Evolutionary conservation across 2,113 vertebrate genomes (phyloP).

Genomic region (Sturnira hondurensis): DNA sequence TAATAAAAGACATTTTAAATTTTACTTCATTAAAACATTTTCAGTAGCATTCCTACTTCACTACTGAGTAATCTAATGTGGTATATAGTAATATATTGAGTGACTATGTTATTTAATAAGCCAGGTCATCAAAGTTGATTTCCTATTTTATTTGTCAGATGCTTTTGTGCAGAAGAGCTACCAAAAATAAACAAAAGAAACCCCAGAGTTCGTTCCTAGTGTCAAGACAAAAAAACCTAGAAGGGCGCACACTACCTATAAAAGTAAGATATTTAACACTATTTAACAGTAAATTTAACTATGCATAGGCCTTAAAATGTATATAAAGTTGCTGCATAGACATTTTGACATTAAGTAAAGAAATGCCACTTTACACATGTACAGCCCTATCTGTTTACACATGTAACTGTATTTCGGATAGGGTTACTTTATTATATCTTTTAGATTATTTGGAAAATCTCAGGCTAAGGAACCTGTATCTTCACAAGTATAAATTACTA

Average conservation of each 20-base stretch:
- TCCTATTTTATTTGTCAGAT: slow-evolving; percentile 22
- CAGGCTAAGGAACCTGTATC: not conserved
- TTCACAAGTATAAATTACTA: not conserved
- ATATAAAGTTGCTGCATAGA: not conserved
- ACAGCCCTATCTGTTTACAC: not conserved
- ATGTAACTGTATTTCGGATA: not conserved
- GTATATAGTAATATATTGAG: not conserved
- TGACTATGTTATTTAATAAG: slow-evolving; percentile 20
- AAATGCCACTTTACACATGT: not conserved
- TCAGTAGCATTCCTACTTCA: slow-evolving; percentile 22
- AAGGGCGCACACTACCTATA: not conserved
- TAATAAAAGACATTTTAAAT: not conserved
- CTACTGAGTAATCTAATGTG: not conserved
- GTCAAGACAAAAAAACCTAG: not conserved
- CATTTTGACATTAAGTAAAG: not conserved
- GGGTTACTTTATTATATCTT: not conserved
- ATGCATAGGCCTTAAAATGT: not conserved
- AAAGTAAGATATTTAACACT: not conserved
- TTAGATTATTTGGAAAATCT: slow-evolving; percentile 13
- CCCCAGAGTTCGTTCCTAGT: not conserved
- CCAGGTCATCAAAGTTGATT: slow-evolving; percentile 13
- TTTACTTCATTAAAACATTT: slow-evolving; percentile 39
- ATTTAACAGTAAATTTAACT: not conserved
- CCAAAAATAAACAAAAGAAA: not conserved
- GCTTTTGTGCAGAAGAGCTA: not conserved